A percentile compares a stretch with the other conserved stretches of the same genome.
Evolutionary conservation across 2,888 invertebrate species (phyloP).

Genomic region (Phyllotreta cruciferae): DNA sequence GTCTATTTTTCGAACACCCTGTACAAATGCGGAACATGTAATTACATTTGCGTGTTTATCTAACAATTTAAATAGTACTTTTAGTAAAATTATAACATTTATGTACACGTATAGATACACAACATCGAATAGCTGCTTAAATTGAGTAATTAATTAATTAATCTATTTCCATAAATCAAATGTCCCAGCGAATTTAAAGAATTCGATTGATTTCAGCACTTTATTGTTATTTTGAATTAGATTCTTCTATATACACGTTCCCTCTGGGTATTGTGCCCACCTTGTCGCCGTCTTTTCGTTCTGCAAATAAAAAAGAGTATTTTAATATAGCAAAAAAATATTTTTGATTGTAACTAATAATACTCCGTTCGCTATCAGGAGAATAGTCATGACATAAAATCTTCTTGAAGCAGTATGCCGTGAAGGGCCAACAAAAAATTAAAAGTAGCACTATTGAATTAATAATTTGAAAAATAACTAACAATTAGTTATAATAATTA

Average conservation of each 20-base stretch:
- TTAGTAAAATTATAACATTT: conserved; percentile 25
- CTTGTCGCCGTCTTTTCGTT: conserved; percentile 59
- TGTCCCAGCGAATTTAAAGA: background rate
- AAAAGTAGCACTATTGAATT: no score
- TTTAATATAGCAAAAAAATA: conserved; percentile 13
- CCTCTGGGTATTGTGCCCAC: conserved; percentile 54
- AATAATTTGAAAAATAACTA: no score
- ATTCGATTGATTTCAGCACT: background rate
- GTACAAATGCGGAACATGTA: no score
- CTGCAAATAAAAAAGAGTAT: conserved; percentile 53
- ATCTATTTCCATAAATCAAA: background rate
- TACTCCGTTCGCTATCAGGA: background rate
- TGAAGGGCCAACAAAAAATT: no score
- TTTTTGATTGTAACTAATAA: conserved; percentile 3
- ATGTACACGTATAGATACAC: conserved; percentile 26
- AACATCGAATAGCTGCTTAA: conserved; percentile 4
- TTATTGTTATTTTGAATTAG: conserved; percentile 48
- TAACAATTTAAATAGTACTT: conserved; percentile 6
- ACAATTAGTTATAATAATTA: no score
- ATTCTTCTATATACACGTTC: conserved; percentile 61
- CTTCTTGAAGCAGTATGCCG: no score
- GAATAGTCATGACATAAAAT: no score
- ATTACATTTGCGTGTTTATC: background rate
- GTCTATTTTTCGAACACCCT: no score
- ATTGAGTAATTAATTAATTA: no score